These are phyloP conservation scores for Vicugna pacos DNA, from an alignment of 2,113 vertebrate species.

Conservation along the genomic window DNA sequence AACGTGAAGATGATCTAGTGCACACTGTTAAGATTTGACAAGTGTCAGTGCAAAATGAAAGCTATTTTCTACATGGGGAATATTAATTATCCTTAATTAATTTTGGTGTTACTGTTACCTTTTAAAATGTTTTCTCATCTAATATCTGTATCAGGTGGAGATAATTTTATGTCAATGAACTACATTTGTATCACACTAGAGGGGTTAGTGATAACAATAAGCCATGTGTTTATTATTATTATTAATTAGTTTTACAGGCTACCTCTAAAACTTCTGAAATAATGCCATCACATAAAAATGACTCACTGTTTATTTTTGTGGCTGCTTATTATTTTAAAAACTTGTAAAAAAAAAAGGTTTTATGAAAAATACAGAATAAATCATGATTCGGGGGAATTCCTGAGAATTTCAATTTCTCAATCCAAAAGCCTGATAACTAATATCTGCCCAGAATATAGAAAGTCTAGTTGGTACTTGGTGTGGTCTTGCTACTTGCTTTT, in stretches of 20 bases:
- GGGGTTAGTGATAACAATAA: background rate
- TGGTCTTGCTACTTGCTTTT: background rate
- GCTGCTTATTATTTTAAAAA: background rate
- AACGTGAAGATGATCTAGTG: background rate
- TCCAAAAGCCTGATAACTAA: background rate
- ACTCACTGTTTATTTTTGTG: background rate
- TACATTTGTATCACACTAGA: constrained; percentile 23
- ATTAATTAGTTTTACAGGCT: background rate
- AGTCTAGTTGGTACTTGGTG: background rate
- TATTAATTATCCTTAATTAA: background rate
- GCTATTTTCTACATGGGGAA: background rate
- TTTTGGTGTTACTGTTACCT: background rate
- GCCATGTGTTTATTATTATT: background rate
- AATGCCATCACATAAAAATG: background rate
- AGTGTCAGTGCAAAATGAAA: background rate
- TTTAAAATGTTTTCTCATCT: background rate
- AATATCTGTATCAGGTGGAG: background rate
- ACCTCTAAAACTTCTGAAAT: background rate
- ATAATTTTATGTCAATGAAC: background rate
- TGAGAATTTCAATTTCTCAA: background rate
- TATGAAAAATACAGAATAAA: background rate
- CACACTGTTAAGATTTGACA: background rate
- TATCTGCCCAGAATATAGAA: background rate
- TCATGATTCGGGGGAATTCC: background rate
- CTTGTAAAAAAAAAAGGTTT: background rate